Percentiles rank a stretch among this genome's conserved stretches.
phyloP scores from a whole-genome alignment of 2,888 invertebrate genomes.

The Melipona beecheii region DNA sequence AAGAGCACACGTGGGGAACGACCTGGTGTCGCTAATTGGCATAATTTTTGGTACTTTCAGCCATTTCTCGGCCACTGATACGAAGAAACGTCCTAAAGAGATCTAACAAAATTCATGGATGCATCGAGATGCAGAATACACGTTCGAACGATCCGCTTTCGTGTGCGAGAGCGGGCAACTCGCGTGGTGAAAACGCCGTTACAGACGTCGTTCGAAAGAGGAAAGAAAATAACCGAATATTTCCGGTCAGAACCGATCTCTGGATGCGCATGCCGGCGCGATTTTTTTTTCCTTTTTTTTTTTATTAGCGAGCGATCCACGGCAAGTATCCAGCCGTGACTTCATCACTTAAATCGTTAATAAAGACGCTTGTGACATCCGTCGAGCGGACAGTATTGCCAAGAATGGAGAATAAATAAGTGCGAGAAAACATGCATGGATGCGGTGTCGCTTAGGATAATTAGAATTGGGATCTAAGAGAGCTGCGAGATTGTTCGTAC shows the following conservation, averaged over 20 bases:
- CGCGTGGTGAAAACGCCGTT: background rate
- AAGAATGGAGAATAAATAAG: background rate
- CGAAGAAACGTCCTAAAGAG: background rate
- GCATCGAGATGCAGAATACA: background rate
- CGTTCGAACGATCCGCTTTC: background rate
- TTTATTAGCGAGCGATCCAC: constrained; percentile 3
- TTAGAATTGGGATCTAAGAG: background rate
- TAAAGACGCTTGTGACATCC: background rate
- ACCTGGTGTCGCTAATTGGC: background rate
- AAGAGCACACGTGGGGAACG: background rate
- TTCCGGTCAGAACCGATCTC: constrained; percentile 51
- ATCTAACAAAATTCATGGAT: background rate
- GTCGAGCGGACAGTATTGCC: background rate
- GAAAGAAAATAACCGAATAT: constrained; percentile 35
- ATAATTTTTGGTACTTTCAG: constrained; percentile 2
- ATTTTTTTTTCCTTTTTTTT: constrained; percentile 17
- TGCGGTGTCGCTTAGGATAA: background rate
- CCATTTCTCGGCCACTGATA: background rate
- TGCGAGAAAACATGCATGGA: background rate
- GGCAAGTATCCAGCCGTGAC: background rate
- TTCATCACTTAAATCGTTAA: constrained; percentile 29
- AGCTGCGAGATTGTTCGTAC: background rate
- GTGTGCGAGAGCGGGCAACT: background rate
- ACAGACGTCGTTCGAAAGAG: background rate
- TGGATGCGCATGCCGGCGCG: background rate